Base-by-base conservation (phyloP, 53 echinoderm and acorn worm genomes). In the Echinarachnius parma region DNA sequence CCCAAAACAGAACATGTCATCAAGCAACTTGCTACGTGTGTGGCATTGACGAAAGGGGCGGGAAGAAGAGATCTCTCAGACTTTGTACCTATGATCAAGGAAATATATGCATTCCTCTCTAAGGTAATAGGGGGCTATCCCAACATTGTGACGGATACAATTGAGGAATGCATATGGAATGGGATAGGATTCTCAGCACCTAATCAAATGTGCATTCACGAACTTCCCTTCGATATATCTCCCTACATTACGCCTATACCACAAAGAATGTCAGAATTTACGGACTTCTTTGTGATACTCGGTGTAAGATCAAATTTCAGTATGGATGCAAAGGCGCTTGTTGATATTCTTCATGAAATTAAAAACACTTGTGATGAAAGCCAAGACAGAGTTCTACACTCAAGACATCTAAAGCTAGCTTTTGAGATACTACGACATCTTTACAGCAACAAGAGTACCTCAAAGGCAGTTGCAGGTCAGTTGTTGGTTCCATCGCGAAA, bases 151-250 rank as follows among this genome's bases (percentile, higher is more conserved):
- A 18, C 36, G 28, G 26, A 55, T 18, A 24, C 25, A 14, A 18
- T 59, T 36, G 4, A 42, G 8, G 21, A 34, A 16, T 81, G 80
- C 47, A 48, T 89, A 35, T 89, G 89, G 89, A 69, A 89, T 76
- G 89, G 89, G 0, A 35, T 25, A 34, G 81, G 84, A 15, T 89
- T 89, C 48, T 70, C 77, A 9, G 60, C 67, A 34, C 77, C 89
- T 5, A 46, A 60, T 24, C 80, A 80, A 21, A 80, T 89, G 53
- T 71, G 85, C 25, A 30, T 44, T 19, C 45, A 63, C 13, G 49
- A 75, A 4, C 74, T 62, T 16, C 42, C 55, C 0, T 50, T 85
- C 19, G 79, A 79, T 75, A 49, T 85, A 1, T 53, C 74, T 16
- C 85, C 85, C 31, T 74, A 79, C 31, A 44, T 85, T 19, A 68